Evolutionary conservation across 2,113 vertebrate genomes (phyloP).

Genomic region (Actenoides lindsayi): DNA sequence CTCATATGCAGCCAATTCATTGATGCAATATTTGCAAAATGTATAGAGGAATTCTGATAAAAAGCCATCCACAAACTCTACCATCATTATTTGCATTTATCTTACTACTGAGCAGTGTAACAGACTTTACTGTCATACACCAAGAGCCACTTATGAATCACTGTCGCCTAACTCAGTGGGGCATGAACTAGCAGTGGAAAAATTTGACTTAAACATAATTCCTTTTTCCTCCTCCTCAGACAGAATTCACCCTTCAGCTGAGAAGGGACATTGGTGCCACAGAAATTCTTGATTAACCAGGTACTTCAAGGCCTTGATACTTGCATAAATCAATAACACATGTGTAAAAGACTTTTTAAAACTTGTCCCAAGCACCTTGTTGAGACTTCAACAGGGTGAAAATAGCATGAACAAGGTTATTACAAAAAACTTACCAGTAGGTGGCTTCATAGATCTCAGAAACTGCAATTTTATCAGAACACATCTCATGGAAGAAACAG

Average conservation of each 20-base stretch:
- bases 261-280: neutral
- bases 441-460: neutral
- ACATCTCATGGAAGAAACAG: neutral
- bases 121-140: neutral
- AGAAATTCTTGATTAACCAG: neutral
- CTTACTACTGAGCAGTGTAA: neutral
- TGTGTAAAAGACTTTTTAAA: neutral
- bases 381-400: neutral
- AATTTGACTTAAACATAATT: neutral
- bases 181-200: neutral
- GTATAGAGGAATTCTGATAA: neutral
- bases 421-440: neutral
- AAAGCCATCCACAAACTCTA: neutral
- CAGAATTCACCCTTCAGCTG: neutral
- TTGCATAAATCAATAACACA: neutral
- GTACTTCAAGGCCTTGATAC: neutral
- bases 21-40: neutral
- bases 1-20: neutral
- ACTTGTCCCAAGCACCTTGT: neutral
- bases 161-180: neutral
- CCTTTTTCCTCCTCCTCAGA: neutral
- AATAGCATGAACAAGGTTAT: neutral
- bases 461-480: neutral
- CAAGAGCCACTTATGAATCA: neutral
- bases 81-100: conserved; percentile 25